These are phyloP conservation scores for Matsumyia berberina DNA, from an alignment of 2,888 invertebrate genomes.

Conservation along the genomic window DNA sequence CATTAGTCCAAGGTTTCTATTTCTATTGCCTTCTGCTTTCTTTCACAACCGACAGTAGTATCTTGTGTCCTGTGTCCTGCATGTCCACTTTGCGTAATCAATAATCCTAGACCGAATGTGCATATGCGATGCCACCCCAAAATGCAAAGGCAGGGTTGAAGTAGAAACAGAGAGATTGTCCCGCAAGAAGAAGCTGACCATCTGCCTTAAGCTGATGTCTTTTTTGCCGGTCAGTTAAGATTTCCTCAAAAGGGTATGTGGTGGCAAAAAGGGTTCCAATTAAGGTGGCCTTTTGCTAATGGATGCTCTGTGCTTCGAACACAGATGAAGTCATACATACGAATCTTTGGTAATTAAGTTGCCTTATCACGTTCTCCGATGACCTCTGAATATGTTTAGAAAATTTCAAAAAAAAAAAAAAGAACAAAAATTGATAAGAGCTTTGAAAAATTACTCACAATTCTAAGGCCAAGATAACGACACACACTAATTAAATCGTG, in stretches of 20 bases:
- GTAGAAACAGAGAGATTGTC: conserved; percentile 34
- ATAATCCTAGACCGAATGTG: conserved; percentile 61
- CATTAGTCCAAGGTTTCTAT: conserved; percentile 46
- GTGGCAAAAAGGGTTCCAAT: conserved; percentile 57
- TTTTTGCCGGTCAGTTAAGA: conserved; percentile 36
- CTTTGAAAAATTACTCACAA: conserved; percentile 16
- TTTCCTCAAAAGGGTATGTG: conserved; percentile 10
- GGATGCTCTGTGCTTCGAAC: conserved; percentile 44
- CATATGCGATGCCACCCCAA: conserved; percentile 40
- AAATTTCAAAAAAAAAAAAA: conserved; percentile 29
- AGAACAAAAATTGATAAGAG: conserved; percentile 21
- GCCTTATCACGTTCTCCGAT: conserved; percentile 50
- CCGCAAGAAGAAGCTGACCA: conserved; percentile 53
- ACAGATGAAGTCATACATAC: conserved; percentile 21
- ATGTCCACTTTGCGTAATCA: conserved; percentile 72
- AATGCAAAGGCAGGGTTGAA: conserved; percentile 32
- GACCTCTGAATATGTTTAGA: conserved; percentile 33
- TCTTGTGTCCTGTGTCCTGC: conserved; percentile 35
- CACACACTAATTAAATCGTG: conserved; percentile 36
- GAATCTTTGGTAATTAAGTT: conserved; percentile 39
- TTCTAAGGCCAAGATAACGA: background rate
- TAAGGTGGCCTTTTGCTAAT: conserved; percentile 62
- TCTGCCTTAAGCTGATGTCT: conserved; percentile 58
- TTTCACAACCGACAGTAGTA: conserved; percentile 6
- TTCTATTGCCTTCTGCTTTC: background rate